Evolutionary conservation across 2,797 vertebrate species (phyloP).

Genomic region (Pangasius djambal): DNA sequence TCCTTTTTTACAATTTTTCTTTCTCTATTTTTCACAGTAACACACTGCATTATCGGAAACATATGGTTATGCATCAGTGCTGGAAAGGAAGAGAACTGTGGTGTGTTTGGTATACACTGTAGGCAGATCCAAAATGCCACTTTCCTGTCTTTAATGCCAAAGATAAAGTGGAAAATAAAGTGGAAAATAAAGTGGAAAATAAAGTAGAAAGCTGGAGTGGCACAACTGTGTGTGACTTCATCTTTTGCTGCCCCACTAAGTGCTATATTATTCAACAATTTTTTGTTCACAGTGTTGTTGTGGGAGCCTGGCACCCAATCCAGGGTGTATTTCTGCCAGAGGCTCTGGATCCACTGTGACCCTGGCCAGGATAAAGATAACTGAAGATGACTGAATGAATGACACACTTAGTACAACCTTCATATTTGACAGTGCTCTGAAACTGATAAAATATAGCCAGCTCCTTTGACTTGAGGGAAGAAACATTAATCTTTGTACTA

Average conservation of each 20-base stretch:
- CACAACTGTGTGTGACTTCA: constrained; percentile 31
- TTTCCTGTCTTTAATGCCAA: constrained; percentile 45
- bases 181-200: neutral
- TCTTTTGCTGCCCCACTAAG: constrained; percentile 25
- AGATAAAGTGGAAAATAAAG: neutral
- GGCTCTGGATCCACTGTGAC: neutral
- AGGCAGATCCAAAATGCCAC: constrained; percentile 40
- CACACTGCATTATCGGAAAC: neutral
- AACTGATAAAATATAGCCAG: neutral
- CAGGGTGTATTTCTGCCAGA: neutral
- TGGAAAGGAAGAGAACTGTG: constrained; percentile 19
- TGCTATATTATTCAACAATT: neutral
- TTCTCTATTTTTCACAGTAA: neutral
- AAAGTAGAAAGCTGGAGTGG: constrained; percentile 31
- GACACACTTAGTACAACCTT: neutral
- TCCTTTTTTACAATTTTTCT: neutral
- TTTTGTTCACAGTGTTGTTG: neutral
- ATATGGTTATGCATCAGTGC: neutral
- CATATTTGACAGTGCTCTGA: neutral
- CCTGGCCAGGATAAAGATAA: neutral
- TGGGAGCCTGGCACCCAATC: neutral
- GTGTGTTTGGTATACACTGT: constrained; percentile 52
- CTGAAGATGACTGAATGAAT: neutral
- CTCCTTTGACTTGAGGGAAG: neutral
- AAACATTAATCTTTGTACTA: neutral